These are phyloP conservation scores for Homalodisca vitripennis DNA, from an alignment of 1,140 invertebrate genomes.

Conservation along the genomic window DNA sequence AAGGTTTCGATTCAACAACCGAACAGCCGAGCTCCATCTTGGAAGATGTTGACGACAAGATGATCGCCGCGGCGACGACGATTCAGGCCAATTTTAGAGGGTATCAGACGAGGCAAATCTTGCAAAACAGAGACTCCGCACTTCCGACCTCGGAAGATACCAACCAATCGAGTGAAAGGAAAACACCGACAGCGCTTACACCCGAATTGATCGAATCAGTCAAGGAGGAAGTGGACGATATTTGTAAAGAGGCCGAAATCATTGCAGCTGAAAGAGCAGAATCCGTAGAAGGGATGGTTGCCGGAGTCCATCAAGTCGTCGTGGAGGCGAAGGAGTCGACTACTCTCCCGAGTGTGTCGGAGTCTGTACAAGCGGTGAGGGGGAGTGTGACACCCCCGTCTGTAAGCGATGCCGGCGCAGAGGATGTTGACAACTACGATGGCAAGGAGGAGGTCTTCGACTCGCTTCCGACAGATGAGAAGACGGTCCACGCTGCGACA, in stretches of 20 bases:
- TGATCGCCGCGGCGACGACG: constrained; percentile 40
- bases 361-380: background rate
- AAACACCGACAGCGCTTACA: constrained; percentile 20
- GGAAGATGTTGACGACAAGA: constrained; percentile 30
- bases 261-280: constrained; percentile 25
- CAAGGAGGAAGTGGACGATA: constrained; percentile 36
- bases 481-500: constrained; percentile 34
- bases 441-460: constrained; percentile 1
- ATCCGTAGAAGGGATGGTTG: constrained; percentile 8
- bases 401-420: background rate
- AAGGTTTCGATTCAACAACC: constrained; percentile 18
- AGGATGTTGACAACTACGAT: background rate
- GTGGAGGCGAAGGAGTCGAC: constrained; percentile 1
- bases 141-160: background rate
- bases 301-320: background rate
- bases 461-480: background rate
- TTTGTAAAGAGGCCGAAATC: constrained; percentile 40
- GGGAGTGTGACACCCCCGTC: background rate
- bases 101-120: constrained; percentile 52
- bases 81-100: constrained; percentile 54
- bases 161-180: constrained; percentile 4
- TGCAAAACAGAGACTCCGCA: constrained; percentile 13
- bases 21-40: constrained; percentile 15
- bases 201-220: constrained; percentile 32
- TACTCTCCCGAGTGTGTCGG: constrained; percentile 9